A percentile compares a stretch with the other conserved stretches of the same genome.
These are phyloP conservation scores for Orchesellides sinensis DNA, from an alignment of 2,888 invertebrate species.

Conservation along the genomic window DNA sequence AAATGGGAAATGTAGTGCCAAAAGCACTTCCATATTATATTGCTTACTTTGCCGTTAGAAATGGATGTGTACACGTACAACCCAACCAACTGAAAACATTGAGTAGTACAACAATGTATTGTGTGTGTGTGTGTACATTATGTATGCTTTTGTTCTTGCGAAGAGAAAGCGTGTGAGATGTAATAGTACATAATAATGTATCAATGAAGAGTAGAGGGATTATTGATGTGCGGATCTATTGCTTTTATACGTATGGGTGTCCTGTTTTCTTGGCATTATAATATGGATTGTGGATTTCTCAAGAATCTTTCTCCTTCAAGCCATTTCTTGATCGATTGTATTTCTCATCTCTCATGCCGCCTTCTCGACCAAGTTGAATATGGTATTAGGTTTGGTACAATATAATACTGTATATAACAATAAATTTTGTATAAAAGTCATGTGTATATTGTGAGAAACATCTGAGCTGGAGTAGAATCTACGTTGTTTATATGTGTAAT, in stretches of 20 bases:
- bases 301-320: conserved; percentile 34
- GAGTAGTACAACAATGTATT: too few relatives aligned
- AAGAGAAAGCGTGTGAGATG: background rate
- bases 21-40: background rate
- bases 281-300: conserved; percentile 45
- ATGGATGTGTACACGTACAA: too few relatives aligned
- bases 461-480: background rate
- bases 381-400: background rate
- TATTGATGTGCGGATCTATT: conserved; percentile 40
- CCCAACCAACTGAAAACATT: too few relatives aligned
- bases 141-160: too few relatives aligned
- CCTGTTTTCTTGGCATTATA: conserved; percentile 25
- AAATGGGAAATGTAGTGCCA: conserved; percentile 21
- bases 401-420: background rate
- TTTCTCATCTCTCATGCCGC: conserved; percentile 54
- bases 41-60: too few relatives aligned
- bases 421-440: background rate
- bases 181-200: background rate
- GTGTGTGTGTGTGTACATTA: too few relatives aligned
- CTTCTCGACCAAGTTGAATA: conserved; percentile 6
- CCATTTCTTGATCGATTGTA: conserved; percentile 61
- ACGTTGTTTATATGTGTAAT: background rate
- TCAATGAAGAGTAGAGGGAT: conserved; percentile 44
- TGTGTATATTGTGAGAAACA: background rate
- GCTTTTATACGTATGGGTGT: background rate